Percentiles rank a stretch among this genome's conserved stretches.
phyloP scores from a whole-genome alignment of 2,797 vertebrate genomes.

The Meda fulgida region DNA sequence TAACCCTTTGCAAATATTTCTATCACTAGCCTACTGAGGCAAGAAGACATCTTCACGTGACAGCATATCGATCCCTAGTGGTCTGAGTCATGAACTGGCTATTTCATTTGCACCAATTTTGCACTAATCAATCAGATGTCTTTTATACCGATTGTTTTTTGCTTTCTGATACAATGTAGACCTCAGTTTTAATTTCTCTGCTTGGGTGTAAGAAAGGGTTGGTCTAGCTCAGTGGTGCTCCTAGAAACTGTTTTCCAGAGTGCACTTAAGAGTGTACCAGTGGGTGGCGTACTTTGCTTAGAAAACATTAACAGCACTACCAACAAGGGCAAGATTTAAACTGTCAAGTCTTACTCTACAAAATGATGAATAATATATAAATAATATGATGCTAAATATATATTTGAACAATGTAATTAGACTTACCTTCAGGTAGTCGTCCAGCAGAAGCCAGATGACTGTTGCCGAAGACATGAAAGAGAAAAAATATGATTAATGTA shows the following conservation, averaged over 20 bases:
- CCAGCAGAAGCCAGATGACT: conserved; percentile 82
- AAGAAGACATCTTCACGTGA: not conserved
- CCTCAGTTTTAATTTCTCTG: not conserved
- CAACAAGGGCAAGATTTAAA: not conserved
- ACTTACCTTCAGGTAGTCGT: conserved; percentile 86
- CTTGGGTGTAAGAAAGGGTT: not conserved
- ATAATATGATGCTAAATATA: not conserved
- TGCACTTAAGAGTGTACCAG: conserved; percentile 42
- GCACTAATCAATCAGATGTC: not conserved
- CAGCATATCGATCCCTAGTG: conserved; percentile 14
- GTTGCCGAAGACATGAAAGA: conserved; percentile 59
- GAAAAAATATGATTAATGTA: conserved; percentile 13
- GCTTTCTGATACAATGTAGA: not conserved
- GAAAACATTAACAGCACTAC: conserved; percentile 8
- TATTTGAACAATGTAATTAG: conserved; percentile 22
- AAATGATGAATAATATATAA: not conserved
- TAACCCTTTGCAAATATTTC: not conserved
- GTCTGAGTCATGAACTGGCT: not conserved
- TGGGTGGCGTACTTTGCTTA: conserved; percentile 52
- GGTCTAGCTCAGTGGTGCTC: not conserved
- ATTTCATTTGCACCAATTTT: no score
- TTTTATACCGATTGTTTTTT: not conserved
- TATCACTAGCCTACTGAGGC: not conserved
- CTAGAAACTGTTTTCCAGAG: not conserved
- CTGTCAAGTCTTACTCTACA: not conserved